These are phyloP conservation scores for Anniella stebbinsi DNA, from an alignment of 2,797 vertebrate species.

Conservation along the genomic window DNA sequence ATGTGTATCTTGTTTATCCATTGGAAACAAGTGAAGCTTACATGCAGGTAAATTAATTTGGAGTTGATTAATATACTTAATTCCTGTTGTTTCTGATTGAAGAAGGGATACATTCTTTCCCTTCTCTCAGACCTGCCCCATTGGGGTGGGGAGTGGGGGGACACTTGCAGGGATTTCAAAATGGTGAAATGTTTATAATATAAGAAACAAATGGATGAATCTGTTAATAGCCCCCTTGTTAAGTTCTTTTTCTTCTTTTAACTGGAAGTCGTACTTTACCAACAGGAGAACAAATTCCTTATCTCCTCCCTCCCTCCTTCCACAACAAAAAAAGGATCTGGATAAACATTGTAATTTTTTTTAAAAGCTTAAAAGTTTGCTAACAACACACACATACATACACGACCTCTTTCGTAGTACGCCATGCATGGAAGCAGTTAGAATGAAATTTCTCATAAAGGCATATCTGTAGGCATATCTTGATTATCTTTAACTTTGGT, in stretches of 20 bases:
- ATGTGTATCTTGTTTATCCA: not conserved
- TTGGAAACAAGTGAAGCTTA: not conserved
- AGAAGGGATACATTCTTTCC: not conserved
- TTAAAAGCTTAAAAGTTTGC: not conserved
- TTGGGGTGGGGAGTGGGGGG: too few relatives aligned
- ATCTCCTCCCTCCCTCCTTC: too few relatives aligned
- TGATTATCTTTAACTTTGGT: accelerated
- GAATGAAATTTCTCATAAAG: not conserved
- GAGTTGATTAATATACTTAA: not conserved
- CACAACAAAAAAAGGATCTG: not conserved
- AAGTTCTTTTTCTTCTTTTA: not conserved
- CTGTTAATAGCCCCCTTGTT: not conserved
- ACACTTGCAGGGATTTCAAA: too few relatives aligned
- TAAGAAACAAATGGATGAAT: not conserved
- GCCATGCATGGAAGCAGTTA: not conserved
- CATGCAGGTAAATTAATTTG: not conserved
- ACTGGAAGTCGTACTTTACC: not conserved
- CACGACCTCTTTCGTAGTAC: not conserved
- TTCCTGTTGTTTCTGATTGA: not conserved
- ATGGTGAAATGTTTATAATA: not conserved
- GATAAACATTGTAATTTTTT: accelerated
- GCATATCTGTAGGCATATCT: accelerated
- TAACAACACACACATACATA: not conserved
- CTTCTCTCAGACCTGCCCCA: too few relatives aligned
- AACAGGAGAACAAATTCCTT: not conserved